Evolutionary conservation across 2,113 vertebrate genomes (phyloP), one percentile per base, ranked within the genome.

Genomic region (Microcebus tavaratra): DNA sequence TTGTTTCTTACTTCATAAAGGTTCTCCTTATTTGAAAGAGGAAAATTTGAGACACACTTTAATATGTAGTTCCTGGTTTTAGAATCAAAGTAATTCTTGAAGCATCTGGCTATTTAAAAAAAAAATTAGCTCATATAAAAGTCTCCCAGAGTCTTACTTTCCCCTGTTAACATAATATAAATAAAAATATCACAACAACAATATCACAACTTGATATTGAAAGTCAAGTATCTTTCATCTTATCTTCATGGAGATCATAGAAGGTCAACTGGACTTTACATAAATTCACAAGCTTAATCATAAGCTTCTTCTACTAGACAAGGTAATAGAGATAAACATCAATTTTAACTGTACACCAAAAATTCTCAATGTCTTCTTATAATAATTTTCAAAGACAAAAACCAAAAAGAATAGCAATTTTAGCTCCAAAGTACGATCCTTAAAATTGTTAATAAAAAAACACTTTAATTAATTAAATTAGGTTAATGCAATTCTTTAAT

Each of bases 391-490:
- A 59, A 75, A 59, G n/a, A 83, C 4, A 83, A 65, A 70, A 88
- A 72, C 42, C 7, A 75, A 80, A 84, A 82, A 39, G 4, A 84
- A 79, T 0, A 59, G 9, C 21, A 78, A 96, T 81, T 73, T 87
- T 45, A 95, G 48, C 36, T 80, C 15, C 36, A 83, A 95, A 83
- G 15, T 53, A 83, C 48, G 84, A 63, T 57, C 95, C 83, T 88
- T 96, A 27, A 91, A 94, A 81, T n/a, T 67, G 81, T 13, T 23
- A 91, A 86, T 34, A 90, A 92, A 95, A 93, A 94, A 84, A 27
- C 67, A 92, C 36, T 88, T 68, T 57, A 81, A 91, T 79, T 79
- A 72, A 70, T 80, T 50, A 75, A 81, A 42, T 78, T 36, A 78
- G 73, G 18, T 42, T n/a, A 78, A 53, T 83, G 17, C 6, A 94